Percentiles rank a stretch among this genome's conserved stretches.
Conservation (phyloP, 2,113 vertebrate genomes). For the Catharus bicknelli region DNA sequence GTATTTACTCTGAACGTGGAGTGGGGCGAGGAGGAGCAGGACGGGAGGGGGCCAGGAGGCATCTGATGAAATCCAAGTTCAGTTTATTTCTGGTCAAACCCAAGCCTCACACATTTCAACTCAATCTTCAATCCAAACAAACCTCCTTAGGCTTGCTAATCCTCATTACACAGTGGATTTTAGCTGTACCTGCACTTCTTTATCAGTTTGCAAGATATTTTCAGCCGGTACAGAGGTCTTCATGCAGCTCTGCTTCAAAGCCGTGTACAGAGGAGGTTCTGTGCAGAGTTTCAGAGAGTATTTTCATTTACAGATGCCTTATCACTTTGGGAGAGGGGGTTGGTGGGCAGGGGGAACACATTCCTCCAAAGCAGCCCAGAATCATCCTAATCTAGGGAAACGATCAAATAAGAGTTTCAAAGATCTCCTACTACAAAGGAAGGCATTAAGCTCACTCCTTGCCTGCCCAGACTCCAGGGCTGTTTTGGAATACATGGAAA, state of each 20-base stretch:
- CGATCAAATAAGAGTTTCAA: constrained; percentile 70
- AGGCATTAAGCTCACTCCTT: constrained; percentile 58
- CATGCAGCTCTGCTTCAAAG: constrained; percentile 76
- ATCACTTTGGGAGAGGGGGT: constrained; percentile 38
- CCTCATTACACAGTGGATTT: constrained; percentile 72
- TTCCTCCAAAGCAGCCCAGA: constrained; percentile 59
- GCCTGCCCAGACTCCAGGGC: constrained; percentile 10
- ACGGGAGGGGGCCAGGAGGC: not conserved
- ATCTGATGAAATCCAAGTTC: constrained; percentile 16
- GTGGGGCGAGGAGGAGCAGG: constrained; percentile 1
- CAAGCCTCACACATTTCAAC: constrained; percentile 52
- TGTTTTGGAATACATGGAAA: constrained; percentile 36
- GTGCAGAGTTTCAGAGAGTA: constrained; percentile 61
- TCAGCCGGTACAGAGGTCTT: constrained; percentile 68
- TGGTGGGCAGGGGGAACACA: constrained; percentile 18
- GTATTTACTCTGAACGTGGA: not conserved
- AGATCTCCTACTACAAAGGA: constrained; percentile 68
- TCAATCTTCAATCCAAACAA: constrained; percentile 53
- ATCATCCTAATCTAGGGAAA: constrained; percentile 56
- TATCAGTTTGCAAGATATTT: constrained; percentile 74
- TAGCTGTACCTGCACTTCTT: constrained; percentile 70
- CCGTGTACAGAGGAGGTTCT: constrained; percentile 37
- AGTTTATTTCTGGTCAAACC: constrained; percentile 41
- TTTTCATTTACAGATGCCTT: constrained; percentile 80
- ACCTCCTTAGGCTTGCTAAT: constrained; percentile 64